Evolutionary conservation across 2,888 invertebrate species (phyloP).

Genomic region (Brachyptera putata): DNA sequence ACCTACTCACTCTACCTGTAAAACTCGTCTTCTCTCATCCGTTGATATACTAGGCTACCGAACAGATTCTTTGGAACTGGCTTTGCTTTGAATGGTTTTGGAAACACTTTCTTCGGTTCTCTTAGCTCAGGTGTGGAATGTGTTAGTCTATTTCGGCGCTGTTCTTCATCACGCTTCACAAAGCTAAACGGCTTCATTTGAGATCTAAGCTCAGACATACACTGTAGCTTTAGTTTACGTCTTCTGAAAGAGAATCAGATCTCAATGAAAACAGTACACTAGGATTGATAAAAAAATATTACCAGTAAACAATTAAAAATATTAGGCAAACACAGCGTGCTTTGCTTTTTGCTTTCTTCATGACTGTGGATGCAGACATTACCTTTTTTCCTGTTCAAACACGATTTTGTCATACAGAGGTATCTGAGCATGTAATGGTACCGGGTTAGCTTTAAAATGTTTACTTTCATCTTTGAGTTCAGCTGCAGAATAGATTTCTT

Average conservation of each 20-base stretch:
- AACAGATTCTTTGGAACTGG: slow-evolving; percentile 67
- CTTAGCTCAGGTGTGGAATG: slow-evolving; percentile 44
- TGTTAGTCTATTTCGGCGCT: slow-evolving; percentile 39
- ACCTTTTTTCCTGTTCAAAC: slow-evolving; percentile 69
- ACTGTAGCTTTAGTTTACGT: slow-evolving; percentile 55
- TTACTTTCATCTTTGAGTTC: slow-evolving; percentile 44
- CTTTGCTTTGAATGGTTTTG: slow-evolving; percentile 54
- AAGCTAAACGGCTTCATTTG: slow-evolving; percentile 64
- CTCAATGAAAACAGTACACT: no score
- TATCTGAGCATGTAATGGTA: slow-evolving; percentile 66
- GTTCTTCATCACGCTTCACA: slow-evolving; percentile 55
- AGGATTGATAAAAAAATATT: not conserved
- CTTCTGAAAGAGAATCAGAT: slow-evolving; percentile 46
- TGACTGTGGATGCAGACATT: no score
- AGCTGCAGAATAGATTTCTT: slow-evolving; percentile 7
- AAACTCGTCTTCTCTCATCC: slow-evolving; percentile 67
- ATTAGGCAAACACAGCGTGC: not conserved
- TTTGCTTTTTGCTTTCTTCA: not conserved
- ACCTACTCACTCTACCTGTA: slow-evolving; percentile 59
- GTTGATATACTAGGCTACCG: slow-evolving; percentile 65
- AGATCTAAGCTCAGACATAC: slow-evolving; percentile 57
- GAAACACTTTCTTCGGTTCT: not conserved
- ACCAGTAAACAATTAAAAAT: not conserved
- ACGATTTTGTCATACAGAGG: slow-evolving; percentile 68
- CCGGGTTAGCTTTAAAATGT: slow-evolving; percentile 56